phyloP scores from a whole-genome alignment of 2,888 invertebrate genomes.

The Lepidocyrtoides sp. region DNA sequence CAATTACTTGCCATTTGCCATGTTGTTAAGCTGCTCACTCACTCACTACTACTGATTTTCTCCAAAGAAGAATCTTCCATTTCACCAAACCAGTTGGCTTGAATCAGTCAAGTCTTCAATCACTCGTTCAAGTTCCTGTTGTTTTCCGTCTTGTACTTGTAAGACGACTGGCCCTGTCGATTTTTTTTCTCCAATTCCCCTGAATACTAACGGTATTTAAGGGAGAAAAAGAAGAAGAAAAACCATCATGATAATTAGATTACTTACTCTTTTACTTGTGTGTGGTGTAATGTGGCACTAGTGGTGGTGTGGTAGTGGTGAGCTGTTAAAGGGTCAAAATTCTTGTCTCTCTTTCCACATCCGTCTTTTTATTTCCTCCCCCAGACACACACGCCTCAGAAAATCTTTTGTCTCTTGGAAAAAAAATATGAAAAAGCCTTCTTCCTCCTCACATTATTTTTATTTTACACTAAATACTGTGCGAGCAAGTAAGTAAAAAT shows the following conservation, averaged over 20 bases:
- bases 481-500: neutral
- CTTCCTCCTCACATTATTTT: neutral
- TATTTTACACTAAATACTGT: slow-evolving; percentile 2
- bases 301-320: slow-evolving; percentile 9
- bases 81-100: slow-evolving; percentile 58
- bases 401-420: slow-evolving; percentile 19
- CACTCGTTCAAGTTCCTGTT: slow-evolving; percentile 11
- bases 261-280: slow-evolving; percentile 10
- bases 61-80: neutral
- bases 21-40: slow-evolving; percentile 23
- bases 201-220: slow-evolving; percentile 16
- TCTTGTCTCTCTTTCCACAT: slow-evolving; percentile 29
- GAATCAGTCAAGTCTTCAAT: slow-evolving; percentile 69
- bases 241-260: slow-evolving; percentile 47
- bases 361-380: slow-evolving; percentile 49
- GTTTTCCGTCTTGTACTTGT: neutral
- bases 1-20: slow-evolving; percentile 52
- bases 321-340: slow-evolving; percentile 48
- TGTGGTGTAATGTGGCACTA: neutral
- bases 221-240: neutral
- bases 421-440: neutral
- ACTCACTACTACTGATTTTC: slow-evolving; percentile 4
- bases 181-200: neutral
- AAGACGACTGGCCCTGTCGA: no score
- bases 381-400: slow-evolving; percentile 23